Base-by-base conservation (phyloP, 92 coral and sea anemone genomes). In the Epizoanthus illoricatus region DNA sequence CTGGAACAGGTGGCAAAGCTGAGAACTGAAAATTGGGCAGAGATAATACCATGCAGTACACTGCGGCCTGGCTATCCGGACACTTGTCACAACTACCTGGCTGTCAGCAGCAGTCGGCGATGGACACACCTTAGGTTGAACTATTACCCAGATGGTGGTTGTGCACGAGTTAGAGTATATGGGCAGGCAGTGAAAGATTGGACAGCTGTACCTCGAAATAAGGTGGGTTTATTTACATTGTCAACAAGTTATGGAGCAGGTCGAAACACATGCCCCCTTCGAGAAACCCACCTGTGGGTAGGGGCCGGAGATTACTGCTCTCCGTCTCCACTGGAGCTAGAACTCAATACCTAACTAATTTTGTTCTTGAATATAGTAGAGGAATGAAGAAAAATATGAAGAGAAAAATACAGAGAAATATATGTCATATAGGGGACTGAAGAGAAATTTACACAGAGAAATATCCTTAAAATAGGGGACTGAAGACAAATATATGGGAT, bases 111-210 rank as follows among this genome's bases (percentile, higher is more conserved):
- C 75, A 67, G 15, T 36, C 68, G 69, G 69, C 83, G 93, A 73
- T 92, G 88, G 87, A 92, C 97, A 49, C 97, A 92, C 75, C 73
- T 92, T 12, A 87, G 94, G 76, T 83, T 92, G 17, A 90, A 90
- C 80, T 74, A 85, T 47, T 92, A 74, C 74, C 97, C 97, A 79
- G 98, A 93, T 86, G 98, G 98, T 43, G 98, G 98, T 23, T 68
- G 87, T 56, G 98, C 98, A 18, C 86, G 95, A 13, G 88, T 93
- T 12, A 75, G 93, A 84, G 94, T 91, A 49, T 93, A 93, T 85
- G 98, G 98, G 4, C 79, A 65, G 64, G 98, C 93, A 36, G 76
- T 75, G 28, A 89, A 76, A 65, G 98, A 91, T 73, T 93, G 94
- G 94, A 74, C 69, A 5, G 75, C 13, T 40, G 73, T 79, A 13